Evolutionary conservation across 2,888 invertebrate genomes (phyloP).

Genomic region (Cerceris rybyensis): DNA sequence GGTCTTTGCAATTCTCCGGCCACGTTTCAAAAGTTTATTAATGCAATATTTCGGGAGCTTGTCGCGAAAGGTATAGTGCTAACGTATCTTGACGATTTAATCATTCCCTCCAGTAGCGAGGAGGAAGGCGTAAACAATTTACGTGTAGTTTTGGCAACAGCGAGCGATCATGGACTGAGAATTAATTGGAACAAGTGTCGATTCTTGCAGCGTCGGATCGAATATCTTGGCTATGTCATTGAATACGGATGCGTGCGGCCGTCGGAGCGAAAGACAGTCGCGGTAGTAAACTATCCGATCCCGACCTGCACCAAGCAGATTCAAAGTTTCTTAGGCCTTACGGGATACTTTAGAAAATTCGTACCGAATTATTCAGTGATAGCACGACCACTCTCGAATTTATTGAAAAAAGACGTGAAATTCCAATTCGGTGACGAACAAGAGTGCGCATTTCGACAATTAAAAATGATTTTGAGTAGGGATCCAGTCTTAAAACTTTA

Average conservation of each 20-base stretch:
- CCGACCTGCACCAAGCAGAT: slow-evolving; percentile 9
- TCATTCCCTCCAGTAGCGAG: neutral
- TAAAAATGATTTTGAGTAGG: no score
- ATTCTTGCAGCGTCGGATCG: neutral
- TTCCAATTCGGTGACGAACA: neutral
- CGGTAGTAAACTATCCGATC: slow-evolving; percentile 45
- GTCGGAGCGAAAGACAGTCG: no score
- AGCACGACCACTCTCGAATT: slow-evolving; percentile 64
- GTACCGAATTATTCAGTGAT: slow-evolving; percentile 54
- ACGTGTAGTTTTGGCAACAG: neutral
- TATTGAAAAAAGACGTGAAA: slow-evolving; percentile 45
- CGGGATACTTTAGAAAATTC: slow-evolving; percentile 61
- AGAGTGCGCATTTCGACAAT: neutral
- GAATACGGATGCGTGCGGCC: no score
- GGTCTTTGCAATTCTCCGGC: slow-evolving; percentile 23
- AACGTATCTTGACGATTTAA: slow-evolving; percentile 18
- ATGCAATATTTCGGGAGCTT: slow-evolving; percentile 43
- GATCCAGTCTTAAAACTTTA: no score
- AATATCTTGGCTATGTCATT: no score
- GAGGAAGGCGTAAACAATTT: neutral
- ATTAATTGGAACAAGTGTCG: slow-evolving; percentile 24
- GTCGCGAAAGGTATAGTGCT: slow-evolving; percentile 17
- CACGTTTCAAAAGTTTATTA: slow-evolving; percentile 53
- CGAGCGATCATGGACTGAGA: neutral
- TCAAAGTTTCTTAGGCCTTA: slow-evolving; percentile 50